Percentiles rank a stretch among this genome's conserved stretches.
Conservation (phyloP, 2,888 invertebrate genomes). For the Melinopterus prodromus region DNA sequence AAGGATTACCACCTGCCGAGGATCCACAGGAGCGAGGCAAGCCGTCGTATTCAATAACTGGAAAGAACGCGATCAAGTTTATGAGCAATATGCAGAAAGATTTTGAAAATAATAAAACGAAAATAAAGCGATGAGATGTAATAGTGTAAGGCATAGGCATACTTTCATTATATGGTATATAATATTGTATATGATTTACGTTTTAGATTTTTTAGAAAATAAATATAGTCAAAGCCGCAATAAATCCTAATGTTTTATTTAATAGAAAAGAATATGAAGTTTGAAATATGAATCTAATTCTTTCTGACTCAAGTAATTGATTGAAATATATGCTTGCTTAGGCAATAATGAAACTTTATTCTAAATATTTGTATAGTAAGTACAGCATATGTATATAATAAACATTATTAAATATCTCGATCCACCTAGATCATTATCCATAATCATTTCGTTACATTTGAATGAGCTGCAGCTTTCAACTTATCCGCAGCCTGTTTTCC, state of each 20-base stretch:
- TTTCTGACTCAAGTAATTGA: no score
- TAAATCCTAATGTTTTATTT: no score
- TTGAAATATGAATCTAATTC: no score
- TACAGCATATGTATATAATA: no score
- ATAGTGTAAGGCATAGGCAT: background rate
- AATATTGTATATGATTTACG: background rate
- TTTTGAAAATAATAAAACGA: conserved; percentile 41
- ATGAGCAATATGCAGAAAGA: conserved; percentile 39
- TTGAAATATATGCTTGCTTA: background rate
- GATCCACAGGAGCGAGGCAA: conserved; percentile 20
- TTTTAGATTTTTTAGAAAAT: background rate
- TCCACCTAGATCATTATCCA: no score
- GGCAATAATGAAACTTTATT: background rate
- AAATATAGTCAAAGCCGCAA: background rate
- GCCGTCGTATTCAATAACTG: conserved; percentile 31
- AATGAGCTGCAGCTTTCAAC: conserved; percentile 11
- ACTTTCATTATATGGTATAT: background rate
- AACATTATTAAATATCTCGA: no score
- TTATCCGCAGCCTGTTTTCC: conserved; percentile 47
- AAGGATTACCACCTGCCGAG: conserved; percentile 37
- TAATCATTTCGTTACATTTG: conserved; percentile 1
- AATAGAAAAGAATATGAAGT: no score
- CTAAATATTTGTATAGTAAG: background rate
- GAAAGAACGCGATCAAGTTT: conserved; percentile 43
- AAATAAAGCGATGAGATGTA: conserved; percentile 32